A percentile compares a stretch with the other conserved stretches of the same genome.
phyloP scores from a whole-genome alignment of 2,797 vertebrate genomes.

The Mormyrops boulengeri region DNA sequence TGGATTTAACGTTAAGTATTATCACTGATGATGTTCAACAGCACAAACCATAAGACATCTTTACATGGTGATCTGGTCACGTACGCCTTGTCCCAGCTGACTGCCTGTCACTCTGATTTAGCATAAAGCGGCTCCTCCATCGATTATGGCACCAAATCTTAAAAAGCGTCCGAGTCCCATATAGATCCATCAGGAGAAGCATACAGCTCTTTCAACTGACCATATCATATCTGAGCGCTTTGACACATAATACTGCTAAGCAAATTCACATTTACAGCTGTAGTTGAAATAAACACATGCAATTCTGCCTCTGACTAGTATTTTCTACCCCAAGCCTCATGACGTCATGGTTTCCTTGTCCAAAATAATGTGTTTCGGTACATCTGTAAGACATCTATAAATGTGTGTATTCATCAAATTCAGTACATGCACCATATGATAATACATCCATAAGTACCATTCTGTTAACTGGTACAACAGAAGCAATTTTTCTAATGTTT shows the following conservation, averaged over 20 bases:
- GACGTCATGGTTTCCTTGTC: constrained; percentile 7
- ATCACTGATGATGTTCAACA: neutral
- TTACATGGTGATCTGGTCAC: neutral
- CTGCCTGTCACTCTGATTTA: neutral
- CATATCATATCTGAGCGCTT: neutral
- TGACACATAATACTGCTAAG: neutral
- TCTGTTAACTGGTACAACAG: neutral
- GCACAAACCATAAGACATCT: neutral
- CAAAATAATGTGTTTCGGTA: neutral
- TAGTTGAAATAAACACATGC: neutral
- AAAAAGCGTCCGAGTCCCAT: neutral
- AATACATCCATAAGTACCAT: neutral
- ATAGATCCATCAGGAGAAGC: neutral
- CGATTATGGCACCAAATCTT: neutral
- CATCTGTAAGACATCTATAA: neutral
- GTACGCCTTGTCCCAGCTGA: neutral
- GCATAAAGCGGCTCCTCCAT: neutral
- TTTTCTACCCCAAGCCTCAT: neutral
- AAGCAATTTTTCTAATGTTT: neutral
- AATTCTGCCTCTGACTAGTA: neutral
- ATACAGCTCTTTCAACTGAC: neutral
- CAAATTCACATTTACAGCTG: too few species aligned
- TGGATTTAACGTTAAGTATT: neutral
- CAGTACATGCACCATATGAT: neutral
- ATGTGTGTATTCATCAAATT: neutral